Evolutionary conservation across 2,113 vertebrate species (phyloP), one percentile per base, ranked within the genome.

Genomic region (Cyprinodon variegatus): DNA sequence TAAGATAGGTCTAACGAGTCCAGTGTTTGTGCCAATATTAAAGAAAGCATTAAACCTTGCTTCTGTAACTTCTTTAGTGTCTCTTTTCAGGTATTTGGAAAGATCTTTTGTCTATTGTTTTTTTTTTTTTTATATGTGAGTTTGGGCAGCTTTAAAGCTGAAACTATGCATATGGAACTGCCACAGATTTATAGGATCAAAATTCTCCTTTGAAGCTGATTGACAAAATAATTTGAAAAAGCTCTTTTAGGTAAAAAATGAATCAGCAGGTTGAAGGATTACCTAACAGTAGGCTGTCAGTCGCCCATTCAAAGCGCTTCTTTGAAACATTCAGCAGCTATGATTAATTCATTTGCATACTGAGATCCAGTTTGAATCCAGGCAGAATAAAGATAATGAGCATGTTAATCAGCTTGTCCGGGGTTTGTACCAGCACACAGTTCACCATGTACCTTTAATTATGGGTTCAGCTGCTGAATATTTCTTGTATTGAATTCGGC

Each of bases 321-420:
- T 65, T 71, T 65, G 48, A 70, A 45, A 70, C 38, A 11, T 11
- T 48, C 11, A 67, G 10, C 64, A 13, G 13, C 39, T 14, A 9
- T 13, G 8, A 13, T 15, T 29, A 4, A 70, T 20, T 15, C 3
- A 67, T 79, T 46, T 77, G 14, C 41, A 79, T 53, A n/a, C 20
- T 77, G 45, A 77, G 46, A 78, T 72, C 5, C 10, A 22, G 74
- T 79, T 36, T 74, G 69, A 69, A 6, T 41, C 39, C 11, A 4
- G 10, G 10, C 46, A 68, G 64, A 70, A 70, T 29, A 20, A 61
- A 39, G 20, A 69, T 77, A 70, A 62, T 6, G 29, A 73, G 59
- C 43, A 62, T 36, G 43, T 70, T 67, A 68, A 46, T 78, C 63
- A 68, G 65, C 65, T 48, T 11, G 46, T 71, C 69, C 17, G 17